Evolutionary conservation across 2,888 invertebrate species (phyloP), one percentile per base, ranked within the genome.

Genomic region (Lasioglossum oenotherae): DNA sequence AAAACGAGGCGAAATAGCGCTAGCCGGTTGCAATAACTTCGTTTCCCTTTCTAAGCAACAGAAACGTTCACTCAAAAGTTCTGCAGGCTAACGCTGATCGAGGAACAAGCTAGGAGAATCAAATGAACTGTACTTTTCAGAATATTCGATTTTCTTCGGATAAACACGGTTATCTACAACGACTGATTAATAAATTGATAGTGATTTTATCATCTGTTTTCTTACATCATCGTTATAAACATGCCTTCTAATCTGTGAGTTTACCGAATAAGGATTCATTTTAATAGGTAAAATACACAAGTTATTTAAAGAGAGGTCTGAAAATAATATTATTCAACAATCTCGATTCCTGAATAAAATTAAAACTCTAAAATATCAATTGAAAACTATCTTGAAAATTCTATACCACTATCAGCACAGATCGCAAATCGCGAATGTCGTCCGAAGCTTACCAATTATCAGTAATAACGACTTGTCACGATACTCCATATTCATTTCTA

Each of bases 1-100:
- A 71, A 71, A 71, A 71, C 69, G 41, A n/a, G 69, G 38, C 41
- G 69, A n/a, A 71, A 71, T 2, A 38, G 38, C n/a, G 69, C 23
- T n/a, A 4, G 12, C 69, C 23, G 69, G 38, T 71, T 12, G 35
- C 67, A 67, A 67, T 67, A 71, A 71, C 41, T 71, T 69, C 23
- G 35, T 69, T 69, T 69, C 35, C 38, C 38, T 69, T n/a, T 41
- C n/a, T 69, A n/a, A 23, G n/a, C 38, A 41, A 41, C 35, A 38
- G 41, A 69, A 69, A 69, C n/a, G 38, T 38, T n/a, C n/a, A n/a
- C 41, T 23, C 41, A 38, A 23, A 38, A 38, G 38, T 23, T 67
- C n/a, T 38, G 1, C 23, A 1, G 41, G 12, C 4, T 14, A n/a
- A 41, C 12, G 35, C 41, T 41, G 4, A 71, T 41, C 38, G 67